Evolutionary conservation across 2,113 vertebrate species (phyloP).

Genomic region (Cryptotis parvus): DNA sequence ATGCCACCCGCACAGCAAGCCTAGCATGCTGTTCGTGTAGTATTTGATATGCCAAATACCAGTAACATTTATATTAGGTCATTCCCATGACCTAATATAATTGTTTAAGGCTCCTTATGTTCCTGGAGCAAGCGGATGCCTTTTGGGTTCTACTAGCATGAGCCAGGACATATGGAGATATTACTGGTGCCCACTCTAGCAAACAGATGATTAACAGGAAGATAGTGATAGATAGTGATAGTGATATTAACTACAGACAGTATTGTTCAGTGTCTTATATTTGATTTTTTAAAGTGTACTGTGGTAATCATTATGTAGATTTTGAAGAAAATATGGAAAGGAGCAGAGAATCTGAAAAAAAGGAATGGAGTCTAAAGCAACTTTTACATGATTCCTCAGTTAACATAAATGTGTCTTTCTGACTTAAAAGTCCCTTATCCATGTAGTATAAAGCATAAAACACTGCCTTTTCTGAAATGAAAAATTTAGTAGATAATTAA

Average conservation of each 20-base stretch:
- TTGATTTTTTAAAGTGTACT: slow-evolving; percentile 31
- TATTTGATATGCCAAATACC: too few species aligned
- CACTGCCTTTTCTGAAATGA: slow-evolving; percentile 61
- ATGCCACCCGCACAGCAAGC: too few species aligned
- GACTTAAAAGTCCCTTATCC: slow-evolving; percentile 53
- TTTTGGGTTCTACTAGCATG: too few species aligned
- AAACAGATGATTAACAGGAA: too few species aligned
- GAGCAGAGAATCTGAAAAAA: neutral
- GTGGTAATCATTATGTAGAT: slow-evolving; percentile 1
- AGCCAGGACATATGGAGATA: too few species aligned
- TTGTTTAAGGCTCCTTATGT: too few species aligned
- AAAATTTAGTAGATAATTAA: slow-evolving; percentile 75
- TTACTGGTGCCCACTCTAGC: too few species aligned
- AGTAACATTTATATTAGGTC: too few species aligned
- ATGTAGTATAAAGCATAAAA: slow-evolving; percentile 59
- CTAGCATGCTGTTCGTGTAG: too few species aligned
- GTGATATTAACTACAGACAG: neutral
- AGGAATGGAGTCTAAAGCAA: neutral
- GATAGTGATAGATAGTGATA: too few species aligned
- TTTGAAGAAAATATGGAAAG: slow-evolving; percentile 8
- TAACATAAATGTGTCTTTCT: slow-evolving; percentile 62
- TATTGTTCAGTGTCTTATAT: slow-evolving; percentile 27
- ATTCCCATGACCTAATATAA: too few species aligned
- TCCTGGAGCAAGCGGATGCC: too few species aligned
- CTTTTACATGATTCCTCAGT: slow-evolving; percentile 58